Evolutionary conservation across 2,888 invertebrate species (phyloP), one percentile per base, ranked within the genome.

Genomic region (Ectropis crepuscularia): DNA sequence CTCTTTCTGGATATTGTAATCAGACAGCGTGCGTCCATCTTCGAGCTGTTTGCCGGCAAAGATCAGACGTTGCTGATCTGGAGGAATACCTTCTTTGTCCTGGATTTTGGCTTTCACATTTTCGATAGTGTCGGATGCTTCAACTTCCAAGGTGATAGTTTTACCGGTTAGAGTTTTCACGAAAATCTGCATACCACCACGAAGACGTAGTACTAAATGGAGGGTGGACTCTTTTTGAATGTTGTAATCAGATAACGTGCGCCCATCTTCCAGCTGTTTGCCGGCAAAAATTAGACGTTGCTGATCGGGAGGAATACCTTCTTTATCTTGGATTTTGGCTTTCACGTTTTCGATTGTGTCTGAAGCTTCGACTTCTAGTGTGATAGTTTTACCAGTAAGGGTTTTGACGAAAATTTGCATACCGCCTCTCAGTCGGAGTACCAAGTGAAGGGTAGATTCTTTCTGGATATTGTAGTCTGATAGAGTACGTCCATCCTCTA

Each of bases 241-340:
- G 16, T 72, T 72, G 50, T 72, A 72, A 50, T 72, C 72, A 0
- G 72, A 72, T 0, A 72, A 5, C 0, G 95, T 95, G 16, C 95
- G 90, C 0, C 95, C 95, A 87, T 95, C 95, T 86, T 95, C 95
- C 48, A 95, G 78, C 83, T 95, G 95, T 80, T 95, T 95, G 2
- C 95, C 95, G 63, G 95, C 95, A 77, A 95, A n/a, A n/a, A n/a
- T n/a, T n/a, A n/a, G n/a, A n/a, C n/a, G n/a, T n/a, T n/a, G n/a
- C n/a, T n/a, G n/a, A n/a, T n/a, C n/a, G n/a, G n/a, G n/a, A n/a
- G n/a, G n/a, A n/a, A n/a, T n/a, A n/a, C n/a, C n/a, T n/a, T n/a
- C n/a, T n/a, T n/a, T n/a, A n/a, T n/a, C n/a, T n/a, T n/a, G n/a
- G n/a, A n/a, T n/a, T n/a, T n/a, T n/a, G n/a, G n/a, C n/a, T n/a